Evolutionary conservation across 1,140 invertebrate species (phyloP).

Genomic region (Thaumetopoea pityocampa): DNA sequence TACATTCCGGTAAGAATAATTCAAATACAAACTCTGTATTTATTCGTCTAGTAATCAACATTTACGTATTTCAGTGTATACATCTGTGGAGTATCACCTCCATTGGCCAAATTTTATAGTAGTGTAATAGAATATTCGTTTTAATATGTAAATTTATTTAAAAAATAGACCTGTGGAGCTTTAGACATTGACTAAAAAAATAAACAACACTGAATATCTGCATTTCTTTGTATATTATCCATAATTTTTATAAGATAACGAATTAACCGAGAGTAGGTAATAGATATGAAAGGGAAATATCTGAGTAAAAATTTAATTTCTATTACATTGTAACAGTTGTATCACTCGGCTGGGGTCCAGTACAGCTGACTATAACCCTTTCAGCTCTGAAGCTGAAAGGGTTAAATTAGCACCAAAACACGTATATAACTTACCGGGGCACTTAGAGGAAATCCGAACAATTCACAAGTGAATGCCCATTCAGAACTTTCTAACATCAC

Average conservation of each 20-base stretch:
- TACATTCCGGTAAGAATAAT: slow-evolving; percentile 78
- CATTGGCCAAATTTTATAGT: slow-evolving; percentile 13
- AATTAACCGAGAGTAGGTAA: too few relatives aligned
- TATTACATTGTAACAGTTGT: too few relatives aligned
- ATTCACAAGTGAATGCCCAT: slow-evolving; percentile 5
- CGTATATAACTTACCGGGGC: slow-evolving; percentile 1
- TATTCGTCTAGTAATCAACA: too few relatives aligned
- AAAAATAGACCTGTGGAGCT: slow-evolving; percentile 11
- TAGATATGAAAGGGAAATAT: too few relatives aligned
- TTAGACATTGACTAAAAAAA: slow-evolving; percentile 21
- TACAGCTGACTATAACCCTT: too few relatives aligned
- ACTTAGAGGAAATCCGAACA: slow-evolving; percentile 9
- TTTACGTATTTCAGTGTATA: too few relatives aligned
- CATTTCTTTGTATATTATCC: slow-evolving; percentile 14
- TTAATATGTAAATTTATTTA: slow-evolving; percentile 8
- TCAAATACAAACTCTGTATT: slow-evolving; percentile 3
- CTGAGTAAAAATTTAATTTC: too few relatives aligned
- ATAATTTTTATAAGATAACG: too few relatives aligned
- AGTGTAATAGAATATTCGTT: slow-evolving; percentile 8
- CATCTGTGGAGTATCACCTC: neutral
- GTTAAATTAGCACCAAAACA: too few relatives aligned
- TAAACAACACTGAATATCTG: slow-evolving; percentile 10
- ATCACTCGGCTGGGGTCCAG: too few relatives aligned
- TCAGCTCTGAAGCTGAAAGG: too few relatives aligned
- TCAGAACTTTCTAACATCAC: slow-evolving; percentile 17